Percentiles rank a stretch among this genome's conserved stretches.
phyloP scores from a whole-genome alignment of 2,797 vertebrate genomes.

The Lerista edwardsae region DNA sequence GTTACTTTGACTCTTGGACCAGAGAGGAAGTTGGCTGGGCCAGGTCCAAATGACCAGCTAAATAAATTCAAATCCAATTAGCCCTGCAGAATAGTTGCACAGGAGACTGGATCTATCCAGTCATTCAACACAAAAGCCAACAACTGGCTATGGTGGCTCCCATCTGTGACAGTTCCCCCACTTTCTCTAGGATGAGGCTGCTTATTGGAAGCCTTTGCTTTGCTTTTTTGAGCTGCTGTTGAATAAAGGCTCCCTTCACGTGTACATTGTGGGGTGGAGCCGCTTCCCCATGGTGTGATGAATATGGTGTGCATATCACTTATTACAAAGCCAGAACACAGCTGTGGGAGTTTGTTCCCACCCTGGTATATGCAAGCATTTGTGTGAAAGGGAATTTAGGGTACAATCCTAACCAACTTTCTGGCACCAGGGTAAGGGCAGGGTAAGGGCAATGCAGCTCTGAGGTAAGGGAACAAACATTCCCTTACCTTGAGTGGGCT shows the following conservation, averaged over 20 bases:
- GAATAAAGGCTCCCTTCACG: background rate
- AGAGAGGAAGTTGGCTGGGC: conserved; percentile 66
- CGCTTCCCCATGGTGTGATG: background rate
- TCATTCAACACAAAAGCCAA: no score
- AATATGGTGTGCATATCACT: background rate
- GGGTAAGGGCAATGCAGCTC: no score
- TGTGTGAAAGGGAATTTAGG: background rate
- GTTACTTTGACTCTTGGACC: conserved; percentile 61
- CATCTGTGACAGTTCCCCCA: background rate
- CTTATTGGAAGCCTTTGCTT: background rate
- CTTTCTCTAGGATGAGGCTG: background rate
- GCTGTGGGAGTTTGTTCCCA: background rate
- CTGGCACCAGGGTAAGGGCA: no score
- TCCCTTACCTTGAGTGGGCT: no score
- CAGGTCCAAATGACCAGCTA: conserved; percentile 68
- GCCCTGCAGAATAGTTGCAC: background rate
- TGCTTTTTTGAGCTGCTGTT: background rate
- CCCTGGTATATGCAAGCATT: background rate
- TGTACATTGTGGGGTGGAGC: no score
- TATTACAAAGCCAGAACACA: background rate
- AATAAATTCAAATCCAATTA: conserved; percentile 77
- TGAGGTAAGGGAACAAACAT: no score
- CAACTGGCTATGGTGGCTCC: background rate
- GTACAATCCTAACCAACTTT: no score
- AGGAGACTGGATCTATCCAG: background rate